Conservation (phyloP, 1,140 invertebrate species). For the Macrosteles quadrilineatus region DNA sequence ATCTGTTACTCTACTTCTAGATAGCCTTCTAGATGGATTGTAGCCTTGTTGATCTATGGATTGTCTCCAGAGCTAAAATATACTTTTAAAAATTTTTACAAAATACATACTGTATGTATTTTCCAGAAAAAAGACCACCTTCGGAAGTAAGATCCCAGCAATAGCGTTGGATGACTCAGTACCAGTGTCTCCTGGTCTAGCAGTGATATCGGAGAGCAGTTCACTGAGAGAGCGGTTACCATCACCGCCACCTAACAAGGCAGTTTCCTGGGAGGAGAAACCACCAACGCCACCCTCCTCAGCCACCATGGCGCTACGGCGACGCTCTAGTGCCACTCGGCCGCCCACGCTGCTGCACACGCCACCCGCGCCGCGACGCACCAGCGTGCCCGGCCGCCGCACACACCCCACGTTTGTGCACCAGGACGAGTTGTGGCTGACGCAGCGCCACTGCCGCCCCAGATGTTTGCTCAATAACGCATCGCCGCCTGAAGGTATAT, state of each 20-base stretch:
- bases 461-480: conserved; percentile 51
- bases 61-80: no score
- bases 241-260: conserved; percentile 35
- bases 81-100: no score
- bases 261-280: conserved; percentile 38
- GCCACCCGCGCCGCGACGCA: conserved; percentile 33
- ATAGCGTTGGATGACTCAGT: conserved; percentile 31
- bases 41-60: no score
- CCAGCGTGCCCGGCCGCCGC: conserved; percentile 37
- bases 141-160: conserved; percentile 34
- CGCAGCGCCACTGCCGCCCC: conserved; percentile 43
- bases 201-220: conserved; percentile 33
- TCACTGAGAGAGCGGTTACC: neutral
- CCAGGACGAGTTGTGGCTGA: conserved; percentile 46
- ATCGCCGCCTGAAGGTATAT: conserved; percentile 41
- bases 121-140: conserved; percentile 44
- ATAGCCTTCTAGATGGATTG: no score
- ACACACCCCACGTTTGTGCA: conserved; percentile 42
- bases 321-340: conserved; percentile 48
- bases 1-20: no score
- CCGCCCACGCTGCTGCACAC: conserved; percentile 46
- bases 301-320: conserved; percentile 47
- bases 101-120: no score
- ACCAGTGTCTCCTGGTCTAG: conserved; percentile 17
- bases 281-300: neutral